phyloP scores from a whole-genome alignment of 2,113 vertebrate genomes.

The Cervus canadensis region DNA sequence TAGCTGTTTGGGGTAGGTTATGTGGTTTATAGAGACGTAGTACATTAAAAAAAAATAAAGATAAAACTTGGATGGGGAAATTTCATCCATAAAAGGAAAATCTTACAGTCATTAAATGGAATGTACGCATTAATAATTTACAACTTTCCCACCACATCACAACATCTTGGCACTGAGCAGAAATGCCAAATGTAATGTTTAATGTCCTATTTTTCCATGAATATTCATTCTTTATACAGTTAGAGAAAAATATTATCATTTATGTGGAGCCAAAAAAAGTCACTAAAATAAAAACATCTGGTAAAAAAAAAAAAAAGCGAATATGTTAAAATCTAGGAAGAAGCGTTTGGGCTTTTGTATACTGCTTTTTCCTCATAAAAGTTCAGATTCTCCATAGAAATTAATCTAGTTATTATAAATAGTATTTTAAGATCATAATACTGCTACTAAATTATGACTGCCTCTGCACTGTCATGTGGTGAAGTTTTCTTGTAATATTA shows the following conservation, averaged over 20 bases:
- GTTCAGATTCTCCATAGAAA: background rate
- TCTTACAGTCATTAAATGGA: conserved; percentile 50
- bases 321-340: conserved; percentile 44
- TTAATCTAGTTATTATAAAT: background rate
- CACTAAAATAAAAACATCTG: conserved; percentile 72
- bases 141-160: conserved; percentile 14
- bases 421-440: conserved; percentile 28
- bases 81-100: conserved; percentile 65
- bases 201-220: conserved; percentile 62
- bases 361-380: conserved; percentile 13
- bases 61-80: conserved; percentile 46
- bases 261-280: conserved; percentile 34
- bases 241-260: conserved; percentile 63
- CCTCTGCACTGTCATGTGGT: background rate
- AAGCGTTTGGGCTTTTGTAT: background rate
- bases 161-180: conserved; percentile 50
- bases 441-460: background rate
- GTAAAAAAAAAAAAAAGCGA: conserved; percentile 8
- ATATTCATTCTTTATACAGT: conserved; percentile 61
- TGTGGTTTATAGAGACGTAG: background rate
- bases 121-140: conserved; percentile 56
- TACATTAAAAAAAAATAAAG: background rate
- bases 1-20: background rate
- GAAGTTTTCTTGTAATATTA: conserved; percentile 3
- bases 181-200: conserved; percentile 69